A percentile compares a stretch with the other conserved stretches of the same genome.
Evolutionary conservation across 2,888 invertebrate species (phyloP).

Genomic region (Eugnorisma glareosa): DNA sequence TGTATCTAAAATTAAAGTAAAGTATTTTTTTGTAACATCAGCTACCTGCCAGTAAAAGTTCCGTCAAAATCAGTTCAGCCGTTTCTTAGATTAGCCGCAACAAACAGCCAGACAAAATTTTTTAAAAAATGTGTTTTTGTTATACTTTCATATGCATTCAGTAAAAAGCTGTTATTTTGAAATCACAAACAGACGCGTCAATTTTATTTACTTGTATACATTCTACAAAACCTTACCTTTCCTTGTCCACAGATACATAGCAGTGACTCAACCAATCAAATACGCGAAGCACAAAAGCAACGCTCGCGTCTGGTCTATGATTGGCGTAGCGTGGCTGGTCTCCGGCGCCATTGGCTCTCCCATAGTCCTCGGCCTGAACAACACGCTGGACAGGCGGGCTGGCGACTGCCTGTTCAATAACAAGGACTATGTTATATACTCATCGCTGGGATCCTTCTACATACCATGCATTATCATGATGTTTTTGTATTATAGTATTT

Average conservation of each 20-base stretch:
- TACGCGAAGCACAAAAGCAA: slow-evolving; percentile 99
- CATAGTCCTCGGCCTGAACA: slow-evolving; percentile 98
- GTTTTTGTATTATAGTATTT: slow-evolving; percentile 98
- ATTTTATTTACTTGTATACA: background rate
- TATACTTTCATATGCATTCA: too few relatives aligned
- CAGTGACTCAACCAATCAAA: slow-evolving; percentile 99
- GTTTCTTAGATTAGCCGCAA: too few relatives aligned
- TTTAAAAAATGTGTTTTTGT: too few relatives aligned
- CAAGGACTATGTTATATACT: slow-evolving; percentile 99
- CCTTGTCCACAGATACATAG: slow-evolving; percentile 96
- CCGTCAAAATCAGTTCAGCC: too few relatives aligned
- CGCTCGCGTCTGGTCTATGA: slow-evolving; percentile 97
- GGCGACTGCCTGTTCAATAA: slow-evolving; percentile 99
- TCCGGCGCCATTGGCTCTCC: slow-evolving; percentile 98
- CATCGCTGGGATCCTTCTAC: slow-evolving; percentile 99
- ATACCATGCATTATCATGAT: slow-evolving; percentile 99
- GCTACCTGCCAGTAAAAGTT: too few relatives aligned
- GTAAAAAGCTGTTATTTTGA: too few relatives aligned
- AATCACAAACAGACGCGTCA: too few relatives aligned
- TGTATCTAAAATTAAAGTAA: too few relatives aligned
- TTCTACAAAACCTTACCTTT: background rate
- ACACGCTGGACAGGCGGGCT: slow-evolving; percentile 95
- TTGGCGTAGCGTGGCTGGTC: slow-evolving; percentile 98
- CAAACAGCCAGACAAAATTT: too few relatives aligned
- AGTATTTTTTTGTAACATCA: too few relatives aligned